Evolutionary conservation across 2,888 invertebrate species (phyloP).

Genomic region (Drymonia ruficornis): DNA sequence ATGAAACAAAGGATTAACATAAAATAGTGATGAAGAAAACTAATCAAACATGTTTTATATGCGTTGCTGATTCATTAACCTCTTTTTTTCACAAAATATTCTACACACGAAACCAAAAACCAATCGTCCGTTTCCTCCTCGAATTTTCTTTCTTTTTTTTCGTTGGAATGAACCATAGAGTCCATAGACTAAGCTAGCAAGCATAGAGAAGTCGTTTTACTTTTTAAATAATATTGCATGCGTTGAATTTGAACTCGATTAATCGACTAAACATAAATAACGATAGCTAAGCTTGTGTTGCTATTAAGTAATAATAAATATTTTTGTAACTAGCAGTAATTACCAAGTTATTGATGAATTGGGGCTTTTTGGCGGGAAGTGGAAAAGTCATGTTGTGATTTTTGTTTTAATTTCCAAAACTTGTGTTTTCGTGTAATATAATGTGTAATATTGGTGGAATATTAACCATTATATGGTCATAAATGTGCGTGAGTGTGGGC

Average conservation of each 20-base stretch:
- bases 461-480: too few species aligned
- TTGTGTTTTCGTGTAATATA: too few species aligned
- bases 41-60: slow-evolving; percentile 75
- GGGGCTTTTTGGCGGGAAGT: too few species aligned
- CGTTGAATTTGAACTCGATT: slow-evolving; percentile 7
- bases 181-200: slow-evolving; percentile 29
- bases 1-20: slow-evolving; percentile 74
- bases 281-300: background rate
- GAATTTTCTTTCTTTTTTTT: slow-evolving; percentile 55
- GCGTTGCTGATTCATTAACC: slow-evolving; percentile 75
- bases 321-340: slow-evolving; percentile 24
- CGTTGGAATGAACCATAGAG: slow-evolving; percentile 49
- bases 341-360: too few species aligned
- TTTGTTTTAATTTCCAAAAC: too few species aligned
- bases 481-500: too few species aligned
- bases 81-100: slow-evolving; percentile 64
- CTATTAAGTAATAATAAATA: background rate
- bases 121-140: slow-evolving; percentile 63
- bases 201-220: slow-evolving; percentile 10
- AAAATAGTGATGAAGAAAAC: slow-evolving; percentile 65
- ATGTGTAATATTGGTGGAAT: too few species aligned
- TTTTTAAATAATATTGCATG: slow-evolving; percentile 28
- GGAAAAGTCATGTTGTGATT: too few species aligned
- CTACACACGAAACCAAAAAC: slow-evolving; percentile 62
- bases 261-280: background rate